Evolutionary conservation across 2,888 invertebrate species (phyloP).

Genomic region (Conomelus anceps): DNA sequence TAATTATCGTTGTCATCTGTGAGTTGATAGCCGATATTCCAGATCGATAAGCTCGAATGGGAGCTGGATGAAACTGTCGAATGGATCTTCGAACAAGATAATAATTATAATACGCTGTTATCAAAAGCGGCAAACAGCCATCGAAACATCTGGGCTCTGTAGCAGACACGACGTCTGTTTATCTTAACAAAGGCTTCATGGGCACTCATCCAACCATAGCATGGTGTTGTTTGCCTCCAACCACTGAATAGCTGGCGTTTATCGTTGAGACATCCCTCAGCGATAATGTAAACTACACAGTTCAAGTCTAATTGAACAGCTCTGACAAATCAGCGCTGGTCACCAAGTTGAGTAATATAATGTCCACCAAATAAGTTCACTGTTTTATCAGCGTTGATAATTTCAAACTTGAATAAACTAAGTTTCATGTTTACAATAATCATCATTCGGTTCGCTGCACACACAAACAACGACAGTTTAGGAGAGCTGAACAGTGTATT

Average conservation of each 20-base stretch:
- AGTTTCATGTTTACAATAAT: neutral
- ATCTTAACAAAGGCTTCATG: neutral
- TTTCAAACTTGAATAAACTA: neutral
- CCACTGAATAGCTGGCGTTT: no score
- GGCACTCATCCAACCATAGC: neutral
- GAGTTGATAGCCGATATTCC: neutral
- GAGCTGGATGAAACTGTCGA: neutral
- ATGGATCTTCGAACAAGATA: neutral
- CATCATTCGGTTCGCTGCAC: neutral
- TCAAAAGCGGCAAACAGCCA: neutral
- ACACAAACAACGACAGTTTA: neutral
- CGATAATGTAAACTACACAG: neutral
- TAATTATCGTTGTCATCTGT: neutral
- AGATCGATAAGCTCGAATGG: neutral
- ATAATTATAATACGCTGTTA: neutral
- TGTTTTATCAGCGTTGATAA: neutral
- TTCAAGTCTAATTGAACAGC: neutral
- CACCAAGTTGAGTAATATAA: neutral
- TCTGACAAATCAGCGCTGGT: neutral
- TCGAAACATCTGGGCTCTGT: neutral
- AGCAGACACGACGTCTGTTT: neutral
- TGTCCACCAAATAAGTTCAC: neutral
- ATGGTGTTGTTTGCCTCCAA: neutral
- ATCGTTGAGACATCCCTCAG: neutral
- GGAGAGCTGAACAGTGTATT: neutral